phyloP scores from a whole-genome alignment of 2,797 vertebrate species.

The Megalops cyprinoides region DNA sequence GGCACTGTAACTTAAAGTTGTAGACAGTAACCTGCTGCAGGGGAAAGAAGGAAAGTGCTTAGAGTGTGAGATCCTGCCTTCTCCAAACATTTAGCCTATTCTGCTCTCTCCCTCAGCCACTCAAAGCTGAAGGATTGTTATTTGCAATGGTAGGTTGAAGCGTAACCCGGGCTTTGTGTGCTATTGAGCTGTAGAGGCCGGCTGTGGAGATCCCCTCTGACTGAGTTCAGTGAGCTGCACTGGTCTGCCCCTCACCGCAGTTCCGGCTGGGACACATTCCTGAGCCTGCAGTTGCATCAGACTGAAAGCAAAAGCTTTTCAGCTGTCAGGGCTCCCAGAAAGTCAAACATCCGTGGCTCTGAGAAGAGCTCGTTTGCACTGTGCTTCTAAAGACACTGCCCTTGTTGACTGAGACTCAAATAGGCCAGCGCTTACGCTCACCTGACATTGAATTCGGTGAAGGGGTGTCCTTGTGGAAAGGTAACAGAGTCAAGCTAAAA shows the following conservation, averaged over 20 bases:
- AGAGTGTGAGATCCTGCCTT: not conserved
- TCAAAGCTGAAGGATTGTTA: not conserved
- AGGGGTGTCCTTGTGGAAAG: constrained; percentile 2
- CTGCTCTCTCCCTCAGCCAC: not conserved
- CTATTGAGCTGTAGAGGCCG: not conserved
- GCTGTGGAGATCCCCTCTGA: not conserved
- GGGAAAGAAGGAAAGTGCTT: not conserved
- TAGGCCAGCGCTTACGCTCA: not conserved
- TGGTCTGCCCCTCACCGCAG: not conserved
- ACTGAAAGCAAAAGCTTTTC: constrained; percentile 54
- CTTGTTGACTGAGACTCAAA: not conserved
- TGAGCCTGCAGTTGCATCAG: constrained; percentile 60
- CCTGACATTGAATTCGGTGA: not conserved
- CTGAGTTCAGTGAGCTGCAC: not conserved
- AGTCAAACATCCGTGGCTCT: constrained; percentile 53
- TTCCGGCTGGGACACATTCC: constrained; percentile 55
- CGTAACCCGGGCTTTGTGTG: not conserved
- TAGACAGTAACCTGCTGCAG: too few relatives aligned
- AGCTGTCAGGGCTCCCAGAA: constrained; percentile 56
- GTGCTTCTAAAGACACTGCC: not conserved
- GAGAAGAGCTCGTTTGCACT: constrained; percentile 48
- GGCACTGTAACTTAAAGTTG: too few relatives aligned
- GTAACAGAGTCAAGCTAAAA: not conserved
- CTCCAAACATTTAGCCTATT: not conserved
- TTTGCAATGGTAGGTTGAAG: not conserved